These are phyloP conservation scores for Steromphala cineraria DNA, from an alignment of 2,888 invertebrate species.

Conservation along the genomic window DNA sequence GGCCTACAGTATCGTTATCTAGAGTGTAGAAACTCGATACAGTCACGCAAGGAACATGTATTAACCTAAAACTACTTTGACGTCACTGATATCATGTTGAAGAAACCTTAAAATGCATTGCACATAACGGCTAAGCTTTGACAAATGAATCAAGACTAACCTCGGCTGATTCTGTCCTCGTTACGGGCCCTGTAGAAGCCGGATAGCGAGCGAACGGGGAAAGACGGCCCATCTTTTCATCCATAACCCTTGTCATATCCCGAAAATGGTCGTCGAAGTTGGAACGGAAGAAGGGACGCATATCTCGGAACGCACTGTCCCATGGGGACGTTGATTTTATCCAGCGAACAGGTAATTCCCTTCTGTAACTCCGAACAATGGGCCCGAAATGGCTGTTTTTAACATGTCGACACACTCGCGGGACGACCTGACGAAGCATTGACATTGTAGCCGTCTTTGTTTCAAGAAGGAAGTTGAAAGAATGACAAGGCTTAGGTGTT, in stretches of 20 bases:
- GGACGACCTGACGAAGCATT: not conserved
- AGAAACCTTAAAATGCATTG: no score
- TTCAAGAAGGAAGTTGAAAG: no score
- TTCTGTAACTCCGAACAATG: not conserved
- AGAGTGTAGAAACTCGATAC: no score
- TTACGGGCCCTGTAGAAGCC: not conserved
- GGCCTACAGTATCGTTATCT: no score
- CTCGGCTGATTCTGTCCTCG: conserved; percentile 11
- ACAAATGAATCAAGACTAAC: not conserved
- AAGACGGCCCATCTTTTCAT: not conserved
- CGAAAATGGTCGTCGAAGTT: conserved; percentile 9
- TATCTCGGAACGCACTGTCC: not conserved
- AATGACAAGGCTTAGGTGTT: no score
- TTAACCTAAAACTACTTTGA: no score
- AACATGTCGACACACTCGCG: not conserved
- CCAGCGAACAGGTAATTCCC: not conserved
- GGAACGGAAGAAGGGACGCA: not conserved
- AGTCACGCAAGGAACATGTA: no score
- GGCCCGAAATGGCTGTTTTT: not conserved
- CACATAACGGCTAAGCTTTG: no score
- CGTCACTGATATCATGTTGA: no score
- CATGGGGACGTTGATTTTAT: not conserved
- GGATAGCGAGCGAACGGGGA: not conserved
- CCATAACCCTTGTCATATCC: conserved; percentile 8
- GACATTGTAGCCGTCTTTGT: not conserved